Base-by-base conservation (phyloP, 2,113 vertebrate genomes). In the Panthera uncia region DNA sequence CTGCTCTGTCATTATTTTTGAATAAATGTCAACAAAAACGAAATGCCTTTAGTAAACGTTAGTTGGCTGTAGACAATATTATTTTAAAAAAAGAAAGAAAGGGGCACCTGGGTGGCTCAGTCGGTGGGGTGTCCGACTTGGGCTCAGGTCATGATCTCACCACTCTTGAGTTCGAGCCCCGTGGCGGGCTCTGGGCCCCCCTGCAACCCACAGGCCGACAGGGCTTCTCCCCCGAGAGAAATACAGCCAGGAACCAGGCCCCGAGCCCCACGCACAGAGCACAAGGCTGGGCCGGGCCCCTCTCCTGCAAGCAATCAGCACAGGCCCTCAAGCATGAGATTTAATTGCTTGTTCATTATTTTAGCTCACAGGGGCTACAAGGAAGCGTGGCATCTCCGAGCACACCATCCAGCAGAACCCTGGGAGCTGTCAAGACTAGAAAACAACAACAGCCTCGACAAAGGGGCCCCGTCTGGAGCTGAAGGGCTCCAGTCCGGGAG, bases 271-370 rank as follows among this genome's bases (percentile, higher is more conserved):
- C 0, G 5, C 2, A 3, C 66, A 36, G 27, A 18, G 38, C 93
- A 41, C 36, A 27, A 76, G 79, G 50, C 87, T 65, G 80, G 92
- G 73, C 79, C 18, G 1, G 9, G 83, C 65, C 88, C 66, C 41
- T 96, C 63, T 97, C 92, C 91, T 25, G 57, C 87, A 96, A 91
- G 95, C 96, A 97, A 98, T 98, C 98, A 98, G 89, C 95, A 76
- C 85, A 95, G 85, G 91, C 96, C 98, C 96, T 98, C 88, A 94
- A 98, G 96, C 98, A 97, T 97, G 94, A 98, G 95, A 97, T 97
- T 98, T 98, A 97, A 98, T 98, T 98, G 98, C 96, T 94, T 94
- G 88, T 96, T 98, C 97, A 97, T 98, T 97, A 97, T 98, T 97
- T 98, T 93, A 97, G 81, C 96, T 96, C 38, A 21, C 97, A 97